phyloP scores from a whole-genome alignment of 2,113 vertebrate species.

The Percina caprodes region DNA sequence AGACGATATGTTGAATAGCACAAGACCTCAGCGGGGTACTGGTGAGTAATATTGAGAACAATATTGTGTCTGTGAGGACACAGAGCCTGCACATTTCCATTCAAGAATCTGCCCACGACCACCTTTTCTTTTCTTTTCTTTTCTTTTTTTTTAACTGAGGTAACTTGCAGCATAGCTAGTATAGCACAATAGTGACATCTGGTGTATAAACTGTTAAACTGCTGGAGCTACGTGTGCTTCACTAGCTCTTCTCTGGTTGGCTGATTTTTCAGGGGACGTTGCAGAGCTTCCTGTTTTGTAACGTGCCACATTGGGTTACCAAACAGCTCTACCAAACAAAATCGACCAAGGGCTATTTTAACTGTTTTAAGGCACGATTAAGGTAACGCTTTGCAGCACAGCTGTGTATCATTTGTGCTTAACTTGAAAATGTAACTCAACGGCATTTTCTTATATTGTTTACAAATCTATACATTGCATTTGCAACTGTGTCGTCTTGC shows the following conservation, averaged over 20 bases:
- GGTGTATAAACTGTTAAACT: background rate
- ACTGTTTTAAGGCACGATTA: rapidly evolving
- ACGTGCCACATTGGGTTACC: slow-evolving; percentile 45
- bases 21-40: rapidly evolving
- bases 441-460: background rate
- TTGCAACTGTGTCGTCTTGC: background rate
- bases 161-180: background rate
- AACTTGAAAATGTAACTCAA: background rate
- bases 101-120: background rate
- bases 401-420: background rate
- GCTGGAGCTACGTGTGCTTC: background rate
- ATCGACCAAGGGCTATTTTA: rapidly evolving
- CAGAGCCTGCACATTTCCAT: too few relatives aligned
- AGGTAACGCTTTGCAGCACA: background rate
- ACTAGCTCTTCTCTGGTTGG: slow-evolving; percentile 54
- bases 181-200: slow-evolving; percentile 33
- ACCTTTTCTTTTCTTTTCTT: background rate
- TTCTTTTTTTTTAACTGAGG: background rate
- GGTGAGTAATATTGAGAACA: too few relatives aligned
- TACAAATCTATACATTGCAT: background rate
- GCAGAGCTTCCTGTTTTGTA: slow-evolving; percentile 56
- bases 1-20: background rate
- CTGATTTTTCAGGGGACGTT: slow-evolving; percentile 20
- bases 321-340: slow-evolving; percentile 27
- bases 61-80: too few relatives aligned